A percentile compares a stretch with the other conserved stretches of the same genome.
Evolutionary conservation across 1,140 invertebrate species (phyloP).

Genomic region (Halyomorpha halys): DNA sequence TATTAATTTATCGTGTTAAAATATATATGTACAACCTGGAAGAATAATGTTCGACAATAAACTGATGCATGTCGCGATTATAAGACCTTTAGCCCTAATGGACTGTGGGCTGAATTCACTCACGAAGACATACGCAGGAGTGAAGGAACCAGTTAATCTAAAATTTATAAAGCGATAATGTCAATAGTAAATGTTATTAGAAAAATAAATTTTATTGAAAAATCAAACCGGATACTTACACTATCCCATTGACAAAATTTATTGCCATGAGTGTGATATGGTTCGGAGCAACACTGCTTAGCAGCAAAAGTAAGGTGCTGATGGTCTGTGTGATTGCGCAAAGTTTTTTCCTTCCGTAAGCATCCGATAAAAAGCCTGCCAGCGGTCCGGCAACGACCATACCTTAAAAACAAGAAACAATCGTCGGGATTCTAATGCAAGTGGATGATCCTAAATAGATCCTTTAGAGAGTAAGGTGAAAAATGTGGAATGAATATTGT

Average conservation of each 20-base stretch:
- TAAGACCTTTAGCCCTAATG: not conserved
- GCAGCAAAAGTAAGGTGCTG: not conserved
- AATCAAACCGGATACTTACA: not conserved
- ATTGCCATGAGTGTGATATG: not conserved
- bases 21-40: not conserved
- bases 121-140: slow-evolving; percentile 5
- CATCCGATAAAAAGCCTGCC: not conserved
- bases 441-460: no score
- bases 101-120: not conserved
- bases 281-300: not conserved
- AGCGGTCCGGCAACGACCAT: not conserved
- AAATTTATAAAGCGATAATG: not conserved
- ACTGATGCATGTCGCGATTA: not conserved
- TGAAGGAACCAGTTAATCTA: not conserved
- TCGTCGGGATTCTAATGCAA: no score
- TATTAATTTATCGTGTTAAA: no score
- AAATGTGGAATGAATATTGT: no score
- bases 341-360: not conserved
- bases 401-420: not conserved
- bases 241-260: not conserved
- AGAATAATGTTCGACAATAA: not conserved
- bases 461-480: no score
- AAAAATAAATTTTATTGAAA: not conserved
- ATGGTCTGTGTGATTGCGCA: not conserved
- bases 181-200: not conserved